Evolutionary conservation across 2,888 invertebrate species (phyloP).

Genomic region (Sclerodermus sp.): DNA sequence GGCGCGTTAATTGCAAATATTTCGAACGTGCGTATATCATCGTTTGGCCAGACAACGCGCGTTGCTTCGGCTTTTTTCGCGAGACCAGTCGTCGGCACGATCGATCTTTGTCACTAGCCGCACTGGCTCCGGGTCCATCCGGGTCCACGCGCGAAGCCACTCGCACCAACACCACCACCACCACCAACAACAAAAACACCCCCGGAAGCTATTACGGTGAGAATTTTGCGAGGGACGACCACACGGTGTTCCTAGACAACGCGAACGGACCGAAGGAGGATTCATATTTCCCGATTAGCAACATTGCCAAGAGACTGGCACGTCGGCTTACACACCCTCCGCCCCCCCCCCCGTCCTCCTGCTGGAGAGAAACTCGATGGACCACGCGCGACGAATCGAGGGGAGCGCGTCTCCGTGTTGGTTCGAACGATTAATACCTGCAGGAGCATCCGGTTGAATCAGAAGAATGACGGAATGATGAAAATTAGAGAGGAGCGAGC

Average conservation of each 20-base stretch:
- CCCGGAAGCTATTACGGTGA: too few relatives aligned
- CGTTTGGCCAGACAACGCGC: conserved; percentile 5
- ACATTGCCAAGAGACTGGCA: conserved; percentile 3
- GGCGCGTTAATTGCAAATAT: conserved; percentile 25
- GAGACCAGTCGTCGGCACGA: conserved; percentile 17
- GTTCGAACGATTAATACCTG: too few relatives aligned
- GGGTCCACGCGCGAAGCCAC: conserved; percentile 10
- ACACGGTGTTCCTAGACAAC: conserved; percentile 25
- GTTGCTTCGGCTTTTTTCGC: conserved; percentile 10
- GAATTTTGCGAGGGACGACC: too few relatives aligned
- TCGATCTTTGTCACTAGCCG: conserved; percentile 37
- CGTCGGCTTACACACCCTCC: too few relatives aligned
- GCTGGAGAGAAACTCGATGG: too few relatives aligned
- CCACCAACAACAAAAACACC: too few relatives aligned
- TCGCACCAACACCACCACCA: too few relatives aligned
- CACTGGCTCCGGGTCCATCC: conserved; percentile 13
- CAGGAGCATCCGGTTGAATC: too few relatives aligned
- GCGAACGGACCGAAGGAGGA: conserved; percentile 28
- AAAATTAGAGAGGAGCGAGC: conserved; percentile 1
- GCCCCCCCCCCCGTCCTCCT: too few relatives aligned
- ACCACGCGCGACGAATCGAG: too few relatives aligned
- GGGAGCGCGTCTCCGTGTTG: too few relatives aligned
- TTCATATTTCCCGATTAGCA: conserved; percentile 31
- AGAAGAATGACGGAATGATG: neutral
- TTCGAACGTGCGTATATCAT: conserved; percentile 26